Percentiles rank a stretch among this genome's conserved stretches.
Evolutionary conservation across 2,113 vertebrate species (phyloP).

Genomic region (Oxyura jamaicensis): DNA sequence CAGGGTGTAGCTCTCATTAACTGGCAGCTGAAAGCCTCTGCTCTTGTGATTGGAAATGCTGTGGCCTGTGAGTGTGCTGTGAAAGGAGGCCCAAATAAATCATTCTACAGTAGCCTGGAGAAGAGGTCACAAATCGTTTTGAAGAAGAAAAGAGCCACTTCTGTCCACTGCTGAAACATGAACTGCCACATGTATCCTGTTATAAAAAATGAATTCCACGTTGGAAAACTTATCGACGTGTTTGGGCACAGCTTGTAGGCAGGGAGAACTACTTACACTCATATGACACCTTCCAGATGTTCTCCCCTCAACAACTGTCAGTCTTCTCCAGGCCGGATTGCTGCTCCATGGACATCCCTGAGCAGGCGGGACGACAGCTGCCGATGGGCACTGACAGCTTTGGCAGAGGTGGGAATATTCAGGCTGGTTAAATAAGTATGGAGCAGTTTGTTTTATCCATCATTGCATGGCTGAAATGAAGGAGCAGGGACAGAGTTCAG

Average conservation of each 20-base stretch:
- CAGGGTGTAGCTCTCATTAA: neutral
- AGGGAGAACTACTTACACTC: conserved; percentile 40
- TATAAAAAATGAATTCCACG: conserved; percentile 70
- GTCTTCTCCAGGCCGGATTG: neutral
- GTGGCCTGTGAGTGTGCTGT: neutral
- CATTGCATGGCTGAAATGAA: neutral
- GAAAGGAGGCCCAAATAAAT: conserved; percentile 53
- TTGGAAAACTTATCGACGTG: conserved; percentile 44
- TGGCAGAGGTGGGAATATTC: conserved; percentile 2
- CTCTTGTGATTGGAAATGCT: neutral
- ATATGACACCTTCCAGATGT: conserved; percentile 66
- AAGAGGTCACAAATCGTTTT: conserved; percentile 68
- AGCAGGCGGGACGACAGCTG: neutral
- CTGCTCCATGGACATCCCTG: accelerated
- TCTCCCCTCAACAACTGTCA: neutral
- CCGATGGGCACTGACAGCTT: neutral
- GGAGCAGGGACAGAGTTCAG: neutral
- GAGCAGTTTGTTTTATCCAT: neutral
- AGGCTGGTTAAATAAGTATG: neutral
- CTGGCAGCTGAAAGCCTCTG: neutral
- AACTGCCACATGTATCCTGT: conserved; percentile 68
- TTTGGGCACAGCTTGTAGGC: conserved; percentile 43
- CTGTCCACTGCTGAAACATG: conserved; percentile 46
- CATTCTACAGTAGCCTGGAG: conserved; percentile 53
- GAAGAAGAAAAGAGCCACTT: conserved; percentile 60